Evolutionary conservation across 2,113 vertebrate genomes (phyloP), one percentile per base, ranked within the genome.

Genomic region (Pantherophis guttatus): DNA sequence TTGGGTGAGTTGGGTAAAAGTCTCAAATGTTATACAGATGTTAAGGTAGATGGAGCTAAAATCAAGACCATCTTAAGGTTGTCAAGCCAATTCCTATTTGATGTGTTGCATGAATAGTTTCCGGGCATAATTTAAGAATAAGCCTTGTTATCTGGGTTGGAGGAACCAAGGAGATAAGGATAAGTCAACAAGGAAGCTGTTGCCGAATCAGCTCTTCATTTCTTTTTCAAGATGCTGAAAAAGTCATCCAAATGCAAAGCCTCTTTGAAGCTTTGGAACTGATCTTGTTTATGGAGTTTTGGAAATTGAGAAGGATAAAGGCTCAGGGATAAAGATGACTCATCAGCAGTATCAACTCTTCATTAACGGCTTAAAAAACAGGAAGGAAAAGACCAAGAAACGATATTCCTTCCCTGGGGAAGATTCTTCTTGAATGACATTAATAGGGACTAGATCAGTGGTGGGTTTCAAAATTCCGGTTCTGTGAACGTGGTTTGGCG

Each of bases 21-120:
- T 23, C 8, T 52, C 13, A 26, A 17, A 26, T 8, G 12, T 81
- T 89, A 3, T 48, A 26, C 12, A 7, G 55, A 89, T 8, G 57
- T 90, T 90, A 17, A 29, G 8, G 8, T 21, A 3, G 89, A n/a
- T 17, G 19, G 23, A 59, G 23, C 12, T 59, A 93, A 95, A 96
- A 93, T 65, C 24, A 65, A 95, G 92, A 54, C 86, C 92, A 81
- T 8, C 70, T 81, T 19, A 17, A 81, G 33, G 70, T 7, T 81
- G 8, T 33, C n/a, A 39, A 81, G 7, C 17, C 70, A 33, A 39
- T 81, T 33, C 65, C 13, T 44, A 48, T 24, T 53, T 48, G 54
- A 44, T 0, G 17, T 33, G 21, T 26, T 39, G 88, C 86, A 59
- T 12, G 0, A 1, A 86, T 21, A 62, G 86, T 87, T 86, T 39